phyloP scores from a whole-genome alignment of 1,140 invertebrate genomes.

The Drosophila equinoxialis region DNA sequence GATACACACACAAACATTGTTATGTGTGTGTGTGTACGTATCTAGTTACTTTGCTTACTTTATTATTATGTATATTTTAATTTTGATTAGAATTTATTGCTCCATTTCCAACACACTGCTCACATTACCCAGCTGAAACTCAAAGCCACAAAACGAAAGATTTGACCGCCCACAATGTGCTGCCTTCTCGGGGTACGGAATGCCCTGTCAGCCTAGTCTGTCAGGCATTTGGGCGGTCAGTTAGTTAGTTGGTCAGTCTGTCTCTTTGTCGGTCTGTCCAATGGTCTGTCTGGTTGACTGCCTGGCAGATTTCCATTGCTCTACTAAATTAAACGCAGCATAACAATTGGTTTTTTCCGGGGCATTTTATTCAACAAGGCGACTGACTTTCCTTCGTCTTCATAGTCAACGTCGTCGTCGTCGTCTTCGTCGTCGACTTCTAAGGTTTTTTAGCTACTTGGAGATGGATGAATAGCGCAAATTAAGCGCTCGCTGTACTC shows the following conservation, averaged over 20 bases:
- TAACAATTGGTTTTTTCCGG: constrained; percentile 80
- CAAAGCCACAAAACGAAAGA: constrained; percentile 52
- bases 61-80: constrained; percentile 76
- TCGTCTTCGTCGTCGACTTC: constrained; percentile 28
- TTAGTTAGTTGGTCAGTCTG: constrained; percentile 32
- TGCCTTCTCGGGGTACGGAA: constrained; percentile 3
- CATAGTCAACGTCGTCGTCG: constrained; percentile 15
- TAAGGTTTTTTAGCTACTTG: constrained; percentile 66
- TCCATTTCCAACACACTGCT: constrained; percentile 54
- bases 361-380: constrained; percentile 75
- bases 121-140: constrained; percentile 60
- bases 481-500: constrained; percentile 71
- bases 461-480: constrained; percentile 70
- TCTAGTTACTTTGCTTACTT: constrained; percentile 61
- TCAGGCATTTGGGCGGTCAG: constrained; percentile 30
- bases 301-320: constrained; percentile 60
- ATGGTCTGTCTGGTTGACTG: not conserved
- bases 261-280: constrained; percentile 13
- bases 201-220: not conserved
- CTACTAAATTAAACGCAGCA: constrained; percentile 72
- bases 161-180: constrained; percentile 61
- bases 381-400: constrained; percentile 67
- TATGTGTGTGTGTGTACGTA: constrained; percentile 40
- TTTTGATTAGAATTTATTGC: constrained; percentile 81
- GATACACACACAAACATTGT: not conserved